Conservation (phyloP, 2,113 vertebrate genomes). For the Siphamia tubifer region DNA sequence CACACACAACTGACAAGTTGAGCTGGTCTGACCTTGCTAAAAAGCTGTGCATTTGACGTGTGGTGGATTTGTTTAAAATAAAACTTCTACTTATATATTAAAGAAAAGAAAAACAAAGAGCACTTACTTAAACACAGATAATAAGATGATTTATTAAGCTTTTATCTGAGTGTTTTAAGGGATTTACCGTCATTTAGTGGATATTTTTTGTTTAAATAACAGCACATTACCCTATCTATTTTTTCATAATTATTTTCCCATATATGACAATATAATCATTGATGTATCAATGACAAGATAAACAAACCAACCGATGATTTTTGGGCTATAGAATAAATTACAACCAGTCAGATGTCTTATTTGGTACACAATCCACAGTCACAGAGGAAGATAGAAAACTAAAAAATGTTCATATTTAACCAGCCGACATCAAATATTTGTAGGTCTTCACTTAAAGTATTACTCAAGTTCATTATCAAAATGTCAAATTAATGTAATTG, state of each 20-base stretch:
- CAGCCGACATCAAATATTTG: too few species aligned
- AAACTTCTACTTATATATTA: conserved; percentile 43
- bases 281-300: background rate
- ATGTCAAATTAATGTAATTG: too few species aligned
- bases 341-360: too few species aligned
- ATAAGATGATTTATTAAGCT: conserved; percentile 13
- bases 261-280: background rate
- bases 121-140: background rate
- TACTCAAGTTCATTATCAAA: too few species aligned
- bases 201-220: background rate
- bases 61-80: conserved; percentile 62
- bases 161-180: background rate
- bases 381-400: too few species aligned
- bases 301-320: background rate
- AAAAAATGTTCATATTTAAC: too few species aligned
- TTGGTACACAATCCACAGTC: too few species aligned
- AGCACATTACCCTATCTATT: background rate
- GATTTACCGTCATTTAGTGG: background rate
- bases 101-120: background rate
- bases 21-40: conserved; percentile 52
- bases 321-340: too few species aligned
- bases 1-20: conserved; percentile 33
- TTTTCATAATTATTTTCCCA: background rate
- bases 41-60: conserved; percentile 35
- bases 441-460: too few species aligned